Base-by-base conservation (phyloP, 2,797 vertebrate species). In the Oryzias dopingdopingensis region DNA sequence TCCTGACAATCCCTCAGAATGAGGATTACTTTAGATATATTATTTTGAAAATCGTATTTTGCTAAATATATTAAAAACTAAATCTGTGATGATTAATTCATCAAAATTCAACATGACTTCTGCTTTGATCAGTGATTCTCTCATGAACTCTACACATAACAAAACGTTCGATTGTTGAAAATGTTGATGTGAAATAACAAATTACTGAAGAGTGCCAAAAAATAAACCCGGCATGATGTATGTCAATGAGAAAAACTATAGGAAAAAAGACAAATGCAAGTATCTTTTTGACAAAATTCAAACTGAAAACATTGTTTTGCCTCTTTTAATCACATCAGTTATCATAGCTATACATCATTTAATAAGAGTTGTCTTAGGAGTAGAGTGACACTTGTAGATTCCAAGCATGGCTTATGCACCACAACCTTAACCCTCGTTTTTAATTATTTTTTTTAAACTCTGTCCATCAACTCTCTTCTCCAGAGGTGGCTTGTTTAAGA, bases 401-500 rank as follows among this genome's bases (percentile, higher is more conserved):
- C 20, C 23, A 42, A 71, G 57, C 26, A 67, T 60, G 72, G 42
- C 58, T 59, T 49, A 58, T 70, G 59, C 62, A 71, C 50, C 61
- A 58, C 48, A 76, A 40, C 45, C 52, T 52, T 67, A 65, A 90
- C 87, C 86, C 83, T 74, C 62, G 71, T 83, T 75, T 79, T 76
- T 74, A 61, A 77, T 69, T 80, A 45, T 61, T 59, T 65, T 18
- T 81, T 58, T 72, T 67, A 72, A 78, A 86, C 83, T 83, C 60
- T 72, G 76, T 85, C 87, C 83, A 84, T 90, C 87, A 90, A 84
- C 78, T 69, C 60, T 70, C 83, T 86, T 79, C 93, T 89, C 83
- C 79, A 61, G 90, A 91, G 90, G 90, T 90, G 90, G 86, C 88
- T 91, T 91, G 87, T 90, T 91, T 89, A 89, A 91, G 90, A 91